Base-by-base conservation (phyloP, 2,888 invertebrate genomes). In the Pristionchus japonicus region DNA sequence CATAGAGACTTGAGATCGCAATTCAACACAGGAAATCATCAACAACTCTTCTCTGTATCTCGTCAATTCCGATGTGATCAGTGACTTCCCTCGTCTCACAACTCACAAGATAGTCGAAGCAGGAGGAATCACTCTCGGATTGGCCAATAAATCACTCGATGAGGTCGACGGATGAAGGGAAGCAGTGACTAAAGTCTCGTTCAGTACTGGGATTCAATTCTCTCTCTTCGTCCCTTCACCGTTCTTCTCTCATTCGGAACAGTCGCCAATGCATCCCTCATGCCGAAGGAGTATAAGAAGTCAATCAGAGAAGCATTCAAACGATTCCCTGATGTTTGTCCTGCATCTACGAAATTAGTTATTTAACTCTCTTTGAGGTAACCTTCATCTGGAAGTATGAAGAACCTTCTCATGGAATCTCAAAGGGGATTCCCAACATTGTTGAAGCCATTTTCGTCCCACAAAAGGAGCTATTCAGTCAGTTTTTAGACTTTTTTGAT, bases 351-450 rank as follows among this genome's bases (percentile, higher is more conserved):
- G n/a, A n/a, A n/a, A n/a, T n/a, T n/a, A n/a, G n/a, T n/a, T n/a
- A n/a, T n/a, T n/a, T n/a, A n/a, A n/a, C n/a, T n/a, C 11, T 47
- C n/a, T 31, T 80, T 52, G 61, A 88, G 40, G 88, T 88, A 9
- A 88, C 88, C 20, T 88, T 88, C 49, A 74, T 88, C 57, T 88
- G 85, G 85, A 88, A 88, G 61, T 88, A 88, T 47, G 88, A 88
- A 43, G 47, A 61, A 20, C 34, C 64, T 4, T 61, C 52, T 34
- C 74, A 86, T 43, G 64, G 61, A n/a, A 64, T 88, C 20, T 74
- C 86, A 1, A 47, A 86, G 64, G 88, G 84, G 40, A 74, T 77
- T 27, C n/a, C 57, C 47, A 88, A 88, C 77, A 74, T 88, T 27
- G 37, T 88, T 17, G 40, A 61, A 23, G 49, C 67, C 27, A 49